Percentiles rank a stretch among this genome's conserved stretches.
Conservation (phyloP, 2,888 invertebrate genomes). For the Ormyrus rosae region DNA sequence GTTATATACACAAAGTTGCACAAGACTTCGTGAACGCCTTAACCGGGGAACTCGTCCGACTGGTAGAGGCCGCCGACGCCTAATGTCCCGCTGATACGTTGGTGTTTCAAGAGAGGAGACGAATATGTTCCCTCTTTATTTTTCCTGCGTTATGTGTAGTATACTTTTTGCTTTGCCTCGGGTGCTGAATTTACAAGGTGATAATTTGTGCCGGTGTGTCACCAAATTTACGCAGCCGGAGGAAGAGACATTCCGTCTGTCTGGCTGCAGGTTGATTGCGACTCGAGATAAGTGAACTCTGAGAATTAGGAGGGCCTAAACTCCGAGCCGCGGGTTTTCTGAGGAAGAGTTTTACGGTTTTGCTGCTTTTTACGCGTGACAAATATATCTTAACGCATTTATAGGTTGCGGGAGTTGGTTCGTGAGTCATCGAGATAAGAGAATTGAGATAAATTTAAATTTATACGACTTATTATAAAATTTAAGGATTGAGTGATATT, state of each 20-base stretch:
- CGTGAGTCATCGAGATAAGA: too few relatives aligned
- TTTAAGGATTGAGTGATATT: too few relatives aligned
- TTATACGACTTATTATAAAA: too few relatives aligned
- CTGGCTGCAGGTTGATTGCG: constrained; percentile 33
- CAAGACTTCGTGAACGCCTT: constrained; percentile 70
- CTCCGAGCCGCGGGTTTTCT: constrained; percentile 17
- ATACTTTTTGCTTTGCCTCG: background rate
- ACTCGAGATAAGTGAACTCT: constrained; percentile 44
- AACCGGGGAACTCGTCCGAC: constrained; percentile 71
- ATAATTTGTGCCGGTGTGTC: constrained; percentile 39
- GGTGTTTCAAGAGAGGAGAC: background rate
- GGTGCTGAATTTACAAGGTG: constrained; percentile 31
- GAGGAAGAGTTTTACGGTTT: constrained; percentile 41
- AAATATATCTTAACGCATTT: too few relatives aligned
- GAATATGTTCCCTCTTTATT: constrained; percentile 2
- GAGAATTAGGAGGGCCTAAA: constrained; percentile 21
- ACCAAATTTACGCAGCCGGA: constrained; percentile 17
- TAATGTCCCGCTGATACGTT: constrained; percentile 59
- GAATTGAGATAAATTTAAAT: too few relatives aligned
- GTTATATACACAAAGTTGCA: constrained; percentile 63
- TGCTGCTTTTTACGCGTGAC: too few relatives aligned
- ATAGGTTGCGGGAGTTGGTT: too few relatives aligned
- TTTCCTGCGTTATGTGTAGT: constrained; percentile 20
- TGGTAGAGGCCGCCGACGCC: constrained; percentile 58
- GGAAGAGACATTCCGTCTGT: background rate